phyloP scores from a whole-genome alignment of 2,113 vertebrate species.

The Alouatta palliata region DNA sequence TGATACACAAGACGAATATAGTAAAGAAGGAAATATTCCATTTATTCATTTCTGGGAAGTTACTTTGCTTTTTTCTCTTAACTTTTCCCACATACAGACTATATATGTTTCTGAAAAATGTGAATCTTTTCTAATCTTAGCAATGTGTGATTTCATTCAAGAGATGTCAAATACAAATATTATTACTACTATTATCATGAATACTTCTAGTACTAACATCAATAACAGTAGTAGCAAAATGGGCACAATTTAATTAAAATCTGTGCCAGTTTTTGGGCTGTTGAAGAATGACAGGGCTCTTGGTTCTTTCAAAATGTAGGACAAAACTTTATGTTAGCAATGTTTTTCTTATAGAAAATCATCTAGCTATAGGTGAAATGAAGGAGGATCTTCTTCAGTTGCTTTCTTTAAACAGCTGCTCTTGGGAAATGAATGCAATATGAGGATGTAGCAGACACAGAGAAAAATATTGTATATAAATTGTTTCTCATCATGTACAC shows the following conservation, averaged over 20 bases:
- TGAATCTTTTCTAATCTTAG: not conserved
- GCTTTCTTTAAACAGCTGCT: not conserved
- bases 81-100: not conserved
- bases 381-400: not conserved
- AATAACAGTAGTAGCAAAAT: not conserved
- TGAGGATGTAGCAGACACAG: not conserved
- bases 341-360: not conserved
- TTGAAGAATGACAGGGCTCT: not conserved
- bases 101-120: not conserved
- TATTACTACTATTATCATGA: not conserved
- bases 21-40: not conserved
- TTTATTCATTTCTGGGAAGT: not conserved
- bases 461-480: slow-evolving; percentile 38
- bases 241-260: not conserved
- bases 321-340: not conserved
- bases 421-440: slow-evolving; percentile 16
- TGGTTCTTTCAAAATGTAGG: not conserved
- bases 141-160: slow-evolving; percentile 1
- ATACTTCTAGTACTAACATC: not conserved
- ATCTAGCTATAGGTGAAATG: not conserved
- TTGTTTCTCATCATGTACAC: slow-evolving; percentile 9
- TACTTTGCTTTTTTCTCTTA: not conserved
- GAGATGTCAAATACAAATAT: not conserved
- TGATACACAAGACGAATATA: not conserved
- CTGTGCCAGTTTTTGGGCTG: not conserved